Evolutionary conservation across 2,888 invertebrate genomes (phyloP).

Genomic region (Augochlorella aurata): DNA sequence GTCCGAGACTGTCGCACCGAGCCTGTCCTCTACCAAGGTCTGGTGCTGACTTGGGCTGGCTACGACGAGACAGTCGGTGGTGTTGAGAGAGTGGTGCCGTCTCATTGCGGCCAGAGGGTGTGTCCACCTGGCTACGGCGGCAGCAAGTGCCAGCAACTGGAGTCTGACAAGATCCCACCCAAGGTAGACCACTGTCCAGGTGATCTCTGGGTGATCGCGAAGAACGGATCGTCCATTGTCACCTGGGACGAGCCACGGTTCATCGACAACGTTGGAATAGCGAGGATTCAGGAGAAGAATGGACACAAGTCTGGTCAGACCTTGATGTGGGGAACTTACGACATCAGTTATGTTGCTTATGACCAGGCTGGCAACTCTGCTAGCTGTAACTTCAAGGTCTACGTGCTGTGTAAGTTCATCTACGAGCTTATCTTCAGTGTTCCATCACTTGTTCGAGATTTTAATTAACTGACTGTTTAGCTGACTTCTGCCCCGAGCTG

Average conservation of each 20-base stretch:
- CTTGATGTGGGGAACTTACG: conserved; percentile 94
- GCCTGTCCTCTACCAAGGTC: conserved; percentile 92
- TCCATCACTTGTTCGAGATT: not conserved
- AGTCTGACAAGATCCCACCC: conserved; percentile 92
- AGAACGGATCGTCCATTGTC: conserved; percentile 94
- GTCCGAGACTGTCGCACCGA: conserved; percentile 96
- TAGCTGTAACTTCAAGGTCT: conserved; percentile 95
- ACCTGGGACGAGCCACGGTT: conserved; percentile 96
- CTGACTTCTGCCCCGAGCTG: conserved; percentile 95
- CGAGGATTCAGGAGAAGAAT: conserved; percentile 90
- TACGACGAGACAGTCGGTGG: conserved; percentile 95
- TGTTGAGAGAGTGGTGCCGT: conserved; percentile 95
- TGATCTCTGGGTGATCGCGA: conserved; percentile 96
- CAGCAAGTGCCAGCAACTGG: conserved; percentile 91
- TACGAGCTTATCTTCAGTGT: not conserved
- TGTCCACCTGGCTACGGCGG: conserved; percentile 95
- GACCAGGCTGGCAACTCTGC: conserved; percentile 96
- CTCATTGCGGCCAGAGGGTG: conserved; percentile 94
- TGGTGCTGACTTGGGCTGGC: conserved; percentile 96
- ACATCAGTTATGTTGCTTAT: conserved; percentile 95
- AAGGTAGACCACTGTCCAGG: conserved; percentile 95
- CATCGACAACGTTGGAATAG: conserved; percentile 93
- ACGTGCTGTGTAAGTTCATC: conserved; percentile 89
- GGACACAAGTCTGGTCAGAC: conserved; percentile 94
- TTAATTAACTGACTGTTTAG: conserved; percentile 81